Base-by-base conservation (phyloP, 2,797 vertebrate genomes). In the Coregonus suidteri region DNA sequence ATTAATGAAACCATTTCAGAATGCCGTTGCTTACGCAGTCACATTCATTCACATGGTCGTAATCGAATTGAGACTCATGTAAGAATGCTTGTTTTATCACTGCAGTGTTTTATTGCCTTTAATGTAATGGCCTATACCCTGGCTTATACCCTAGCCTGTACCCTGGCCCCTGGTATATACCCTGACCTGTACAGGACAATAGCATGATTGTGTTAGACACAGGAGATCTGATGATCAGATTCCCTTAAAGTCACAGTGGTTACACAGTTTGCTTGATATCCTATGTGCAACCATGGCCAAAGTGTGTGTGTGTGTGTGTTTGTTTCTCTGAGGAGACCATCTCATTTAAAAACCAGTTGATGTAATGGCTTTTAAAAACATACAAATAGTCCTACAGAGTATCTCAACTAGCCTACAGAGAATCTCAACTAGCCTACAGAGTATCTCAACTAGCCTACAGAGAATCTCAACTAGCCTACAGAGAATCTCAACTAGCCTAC, bases 151-250 rank as follows among this genome's bases (percentile, higher is more conserved):
- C 37, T 20, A 0, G 31, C 31, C 3, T 41, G 0, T 9, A 47
- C 9, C 1, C 41, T 11, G 41, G 9, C 0, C 41, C 7, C 41
- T 47, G 41, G 41, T 0, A 7, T 11, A 47, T 47, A 47, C 41
- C 41, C 9, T 80, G 77, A 83, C 75, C 82, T 67, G 79, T 73
- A 86, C 37, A 41, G 88, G 88, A 87, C 77, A 77, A 80, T 85
- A 64, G 85, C 83, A 83, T 88, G 85, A 75, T 87, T 88, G 89
- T 83, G 77, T 76, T 79, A 81, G 78, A 76, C 56, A 20, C 85
- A 87, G 65, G 79, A 85, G 88, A 89, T 84, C 86, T 86, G 81
- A 77, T 87, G 85, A 88, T 91, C 88, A 91, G 82, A 89, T 86
- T 83, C 75, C 75, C 78, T 83, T 84, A 83, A 84, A 86, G 81